These are phyloP conservation scores for Cheilosia variabilis DNA, from an alignment of 2,888 invertebrate genomes.

Conservation along the genomic window DNA sequence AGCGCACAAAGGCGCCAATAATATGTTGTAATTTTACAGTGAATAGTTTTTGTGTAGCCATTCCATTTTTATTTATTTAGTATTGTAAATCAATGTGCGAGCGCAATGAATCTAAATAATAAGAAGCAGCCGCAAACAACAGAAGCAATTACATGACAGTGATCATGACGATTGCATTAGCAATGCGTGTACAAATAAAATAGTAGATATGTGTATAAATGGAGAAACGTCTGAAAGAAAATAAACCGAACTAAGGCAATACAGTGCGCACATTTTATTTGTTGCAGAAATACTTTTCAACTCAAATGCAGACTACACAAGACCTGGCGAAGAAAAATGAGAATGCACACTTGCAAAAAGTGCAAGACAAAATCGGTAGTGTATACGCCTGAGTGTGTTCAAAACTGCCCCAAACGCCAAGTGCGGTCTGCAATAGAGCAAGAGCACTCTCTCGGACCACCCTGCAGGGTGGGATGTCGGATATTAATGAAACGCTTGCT, in stretches of 20 bases:
- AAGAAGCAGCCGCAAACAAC: slow-evolving; percentile 11
- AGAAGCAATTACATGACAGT: slow-evolving; percentile 10
- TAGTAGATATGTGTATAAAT: neutral
- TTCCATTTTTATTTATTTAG: neutral
- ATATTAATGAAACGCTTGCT: slow-evolving; percentile 24
- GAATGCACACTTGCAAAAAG: neutral
- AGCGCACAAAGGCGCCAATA: slow-evolving; percentile 18
- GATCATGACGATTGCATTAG: slow-evolving; percentile 20
- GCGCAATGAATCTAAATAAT: slow-evolving; percentile 13
- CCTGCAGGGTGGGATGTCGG: slow-evolving; percentile 1
- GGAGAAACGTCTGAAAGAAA: neutral
- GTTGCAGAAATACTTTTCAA: neutral
- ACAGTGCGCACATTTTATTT: slow-evolving; percentile 1
- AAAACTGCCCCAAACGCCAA: neutral
- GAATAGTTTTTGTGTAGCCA: slow-evolving; percentile 3
- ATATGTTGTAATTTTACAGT: slow-evolving; percentile 4
- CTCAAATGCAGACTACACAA: neutral
- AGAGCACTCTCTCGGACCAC: neutral
- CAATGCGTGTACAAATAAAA: slow-evolving; percentile 4
- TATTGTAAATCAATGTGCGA: slow-evolving; percentile 35
- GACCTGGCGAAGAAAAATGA: neutral
- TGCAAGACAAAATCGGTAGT: neutral
- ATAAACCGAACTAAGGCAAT: neutral
- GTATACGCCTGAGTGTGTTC: slow-evolving; percentile 36
- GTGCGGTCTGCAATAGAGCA: slow-evolving; percentile 19